Conservation (phyloP, 2,888 invertebrate species). For the Protophormia terraenovae region DNA sequence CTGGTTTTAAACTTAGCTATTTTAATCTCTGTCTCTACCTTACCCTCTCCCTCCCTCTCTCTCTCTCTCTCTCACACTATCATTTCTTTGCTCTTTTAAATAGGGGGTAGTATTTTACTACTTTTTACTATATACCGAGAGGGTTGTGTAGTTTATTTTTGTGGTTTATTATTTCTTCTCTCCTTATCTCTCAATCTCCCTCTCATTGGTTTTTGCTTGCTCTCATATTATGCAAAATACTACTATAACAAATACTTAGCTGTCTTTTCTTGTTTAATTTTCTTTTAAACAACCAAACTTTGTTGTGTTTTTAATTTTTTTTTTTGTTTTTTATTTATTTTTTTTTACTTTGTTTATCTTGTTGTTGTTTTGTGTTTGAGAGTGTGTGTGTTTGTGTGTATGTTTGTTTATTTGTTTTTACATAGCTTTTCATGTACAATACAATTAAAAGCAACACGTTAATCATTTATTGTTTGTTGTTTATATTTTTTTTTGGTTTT, state of each 20-base stretch:
- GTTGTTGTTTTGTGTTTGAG: not conserved
- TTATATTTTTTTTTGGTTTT: constrained; percentile 21
- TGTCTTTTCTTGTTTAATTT: not conserved
- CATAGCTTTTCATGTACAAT: not conserved
- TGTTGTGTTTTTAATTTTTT: not conserved
- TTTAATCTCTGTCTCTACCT: too few relatives aligned
- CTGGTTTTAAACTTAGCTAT: too few relatives aligned
- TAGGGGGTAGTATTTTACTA: not conserved
- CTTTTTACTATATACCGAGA: not conserved
- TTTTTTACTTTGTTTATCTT: not conserved
- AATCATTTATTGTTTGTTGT: constrained; percentile 52
- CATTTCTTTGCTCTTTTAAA: not conserved
- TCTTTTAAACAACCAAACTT: not conserved
- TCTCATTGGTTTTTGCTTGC: not conserved
- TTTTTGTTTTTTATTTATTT: not conserved
- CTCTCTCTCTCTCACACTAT: not conserved
- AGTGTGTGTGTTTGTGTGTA: not conserved
- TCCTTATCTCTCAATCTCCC: not conserved
- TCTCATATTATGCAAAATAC: not conserved
- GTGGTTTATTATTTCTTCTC: not conserved
- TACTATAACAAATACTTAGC: not conserved
- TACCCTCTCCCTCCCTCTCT: not conserved
- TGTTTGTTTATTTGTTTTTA: constrained; percentile 27
- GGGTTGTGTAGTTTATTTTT: constrained; percentile 28
- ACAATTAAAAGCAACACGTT: constrained; percentile 63